Evolutionary conservation across 2,113 vertebrate genomes (phyloP), one percentile per base, ranked within the genome.

Genomic region (Holacanthus passer): DNA sequence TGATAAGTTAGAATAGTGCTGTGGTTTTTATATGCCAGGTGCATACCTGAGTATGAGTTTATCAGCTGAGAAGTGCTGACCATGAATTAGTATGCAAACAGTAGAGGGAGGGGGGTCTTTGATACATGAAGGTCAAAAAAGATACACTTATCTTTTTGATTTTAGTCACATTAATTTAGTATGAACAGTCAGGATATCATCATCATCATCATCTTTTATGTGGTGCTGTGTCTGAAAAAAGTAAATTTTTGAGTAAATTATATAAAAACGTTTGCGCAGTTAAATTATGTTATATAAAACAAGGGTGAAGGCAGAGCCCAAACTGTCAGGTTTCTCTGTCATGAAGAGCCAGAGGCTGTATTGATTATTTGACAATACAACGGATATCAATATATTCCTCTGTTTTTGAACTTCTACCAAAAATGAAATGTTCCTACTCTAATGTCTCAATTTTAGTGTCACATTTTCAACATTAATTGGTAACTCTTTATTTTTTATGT

Each of bases 131-230:
- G 87, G 85, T 90, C 67, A 79, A 35, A 85, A 73, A 76, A 72
- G 3, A 73, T 56, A 60, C 70, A 60, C 53, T 83, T 76, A 85
- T 89, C 78, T 65, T 37, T 87, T 86, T 86, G 16, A 86, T 76
- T 88, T 91, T 35, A 74, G 29, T 88, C 83, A 68, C 73, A 81
- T 87, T 63, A 78, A 71, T 86, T 81, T 79, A 32, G 17, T 39
- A 0, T 64, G 58, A 66, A 62, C 10, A 2, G 20, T 5, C 14
- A 43, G 63, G 58, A 73, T 45, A 62, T 71, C 10, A 41, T 71
- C 37, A 60, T 10, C 65, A 62, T 41, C 31, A 63, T 19, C n/a
- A n/a, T 58, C 22, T 64, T 80, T 48, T 16, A 41, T 66, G 32
- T 9, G 24, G 3, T 31, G 48, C 45, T 5, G 14, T 64, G 43